Percentiles rank a stretch among this genome's conserved stretches.
Evolutionary conservation across 2,113 vertebrate species (phyloP).

Genomic region (Heterotilapia buettikoferi): DNA sequence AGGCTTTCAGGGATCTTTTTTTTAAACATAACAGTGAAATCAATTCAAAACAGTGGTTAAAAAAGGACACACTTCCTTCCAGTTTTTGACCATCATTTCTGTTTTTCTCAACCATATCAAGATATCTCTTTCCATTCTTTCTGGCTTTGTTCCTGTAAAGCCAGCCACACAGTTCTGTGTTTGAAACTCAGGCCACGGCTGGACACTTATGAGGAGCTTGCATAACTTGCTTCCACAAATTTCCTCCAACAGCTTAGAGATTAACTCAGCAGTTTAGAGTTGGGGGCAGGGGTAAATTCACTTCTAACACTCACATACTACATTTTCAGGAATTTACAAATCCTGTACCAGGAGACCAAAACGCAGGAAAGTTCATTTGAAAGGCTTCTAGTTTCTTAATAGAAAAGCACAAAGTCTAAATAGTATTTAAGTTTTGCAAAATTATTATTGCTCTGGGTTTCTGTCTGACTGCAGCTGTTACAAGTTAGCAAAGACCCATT

Average conservation of each 20-base stretch:
- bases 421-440: background rate
- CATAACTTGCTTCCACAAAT: background rate
- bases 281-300: background rate
- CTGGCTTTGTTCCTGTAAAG: background rate
- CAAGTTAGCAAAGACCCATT: background rate
- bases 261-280: background rate
- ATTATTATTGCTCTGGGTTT: background rate
- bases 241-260: background rate
- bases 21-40: background rate
- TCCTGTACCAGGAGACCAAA: background rate
- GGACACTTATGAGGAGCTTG: background rate
- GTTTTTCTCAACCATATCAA: background rate
- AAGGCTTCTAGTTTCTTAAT: background rate
- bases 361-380: background rate
- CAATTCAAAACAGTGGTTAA: background rate
- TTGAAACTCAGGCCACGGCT: background rate
- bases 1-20: background rate
- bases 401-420: background rate
- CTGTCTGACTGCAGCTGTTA: background rate
- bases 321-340: background rate
- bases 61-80: background rate
- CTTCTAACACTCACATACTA: background rate
- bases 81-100: background rate
- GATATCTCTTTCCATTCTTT: background rate
- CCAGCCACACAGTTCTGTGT: background rate